phyloP scores from a whole-genome alignment of 2,113 vertebrate species.

The Chionodraco myersi region DNA sequence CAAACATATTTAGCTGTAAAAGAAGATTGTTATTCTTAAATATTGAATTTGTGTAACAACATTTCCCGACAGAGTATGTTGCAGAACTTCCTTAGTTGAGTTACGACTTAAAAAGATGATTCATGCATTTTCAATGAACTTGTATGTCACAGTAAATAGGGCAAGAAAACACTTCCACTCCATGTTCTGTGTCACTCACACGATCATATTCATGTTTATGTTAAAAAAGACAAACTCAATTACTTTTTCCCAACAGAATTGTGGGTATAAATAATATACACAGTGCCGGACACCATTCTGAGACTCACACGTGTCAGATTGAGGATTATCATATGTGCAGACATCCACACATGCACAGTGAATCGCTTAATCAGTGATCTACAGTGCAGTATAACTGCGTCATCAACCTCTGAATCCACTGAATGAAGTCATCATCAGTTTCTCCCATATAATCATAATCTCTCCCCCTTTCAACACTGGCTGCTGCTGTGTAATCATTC shows the following conservation, averaged over 20 bases:
- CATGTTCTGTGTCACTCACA: no score
- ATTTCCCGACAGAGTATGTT: background rate
- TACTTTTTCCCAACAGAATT: no score
- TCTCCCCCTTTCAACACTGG: slow-evolving; percentile 34
- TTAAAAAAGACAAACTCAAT: no score
- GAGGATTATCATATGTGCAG: background rate
- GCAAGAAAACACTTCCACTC: no score
- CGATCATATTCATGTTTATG: no score
- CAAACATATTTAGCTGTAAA: background rate
- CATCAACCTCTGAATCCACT: slow-evolving; percentile 56
- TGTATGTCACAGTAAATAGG: no score
- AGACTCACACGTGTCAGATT: slow-evolving; percentile 2
- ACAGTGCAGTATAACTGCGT: slow-evolving; percentile 28
- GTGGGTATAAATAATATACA: background rate
- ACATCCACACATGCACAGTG: background rate
- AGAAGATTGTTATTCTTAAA: background rate
- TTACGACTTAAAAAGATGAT: no score
- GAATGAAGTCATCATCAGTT: slow-evolving; percentile 51
- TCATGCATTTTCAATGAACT: no score
- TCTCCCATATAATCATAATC: slow-evolving; percentile 46
- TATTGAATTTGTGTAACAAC: background rate
- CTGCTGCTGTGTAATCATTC: slow-evolving; percentile 52
- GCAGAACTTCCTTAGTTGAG: background rate
- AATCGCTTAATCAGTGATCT: slow-evolving; percentile 37
- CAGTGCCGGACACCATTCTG: background rate